These are phyloP conservation scores for Urocynchramus pylzowi DNA, from an alignment of 2,113 vertebrate genomes.

Conservation along the genomic window DNA sequence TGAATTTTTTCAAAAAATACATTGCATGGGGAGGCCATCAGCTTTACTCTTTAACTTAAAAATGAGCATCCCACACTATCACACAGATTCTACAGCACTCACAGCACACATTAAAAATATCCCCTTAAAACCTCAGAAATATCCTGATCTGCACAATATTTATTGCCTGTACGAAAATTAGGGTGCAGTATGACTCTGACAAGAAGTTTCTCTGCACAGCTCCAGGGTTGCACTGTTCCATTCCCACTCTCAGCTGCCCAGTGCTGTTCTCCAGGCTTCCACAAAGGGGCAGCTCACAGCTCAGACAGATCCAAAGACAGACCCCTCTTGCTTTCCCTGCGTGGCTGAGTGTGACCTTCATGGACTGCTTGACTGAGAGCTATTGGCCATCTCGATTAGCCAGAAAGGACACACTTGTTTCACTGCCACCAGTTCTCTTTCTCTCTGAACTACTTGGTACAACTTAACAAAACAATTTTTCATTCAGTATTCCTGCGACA, in stretches of 20 bases:
- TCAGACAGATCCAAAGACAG: background rate
- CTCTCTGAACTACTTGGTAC: background rate
- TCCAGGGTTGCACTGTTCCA: background rate
- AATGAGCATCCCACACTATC: background rate
- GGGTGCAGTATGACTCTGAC: background rate
- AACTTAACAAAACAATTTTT: background rate
- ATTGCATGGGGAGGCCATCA: background rate
- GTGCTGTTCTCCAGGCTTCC: background rate
- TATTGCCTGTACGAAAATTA: background rate
- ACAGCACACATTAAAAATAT: background rate
- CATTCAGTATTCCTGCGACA: background rate
- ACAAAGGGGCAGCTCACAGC: constrained; percentile 23
- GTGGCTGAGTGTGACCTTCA: background rate
- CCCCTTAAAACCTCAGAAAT: background rate
- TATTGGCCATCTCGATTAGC: background rate
- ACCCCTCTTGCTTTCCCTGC: background rate
- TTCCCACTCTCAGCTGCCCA: background rate
- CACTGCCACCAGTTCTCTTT: background rate
- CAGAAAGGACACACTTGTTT: background rate
- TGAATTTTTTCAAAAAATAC: background rate
- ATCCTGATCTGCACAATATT: background rate
- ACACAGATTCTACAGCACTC: background rate
- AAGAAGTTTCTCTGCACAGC: background rate
- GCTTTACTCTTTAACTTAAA: background rate
- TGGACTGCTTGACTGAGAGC: background rate